A percentile compares a stretch with the other conserved stretches of the same genome.
phyloP scores from a whole-genome alignment of 2,888 invertebrate genomes.

The Oscheius sp. region DNA sequence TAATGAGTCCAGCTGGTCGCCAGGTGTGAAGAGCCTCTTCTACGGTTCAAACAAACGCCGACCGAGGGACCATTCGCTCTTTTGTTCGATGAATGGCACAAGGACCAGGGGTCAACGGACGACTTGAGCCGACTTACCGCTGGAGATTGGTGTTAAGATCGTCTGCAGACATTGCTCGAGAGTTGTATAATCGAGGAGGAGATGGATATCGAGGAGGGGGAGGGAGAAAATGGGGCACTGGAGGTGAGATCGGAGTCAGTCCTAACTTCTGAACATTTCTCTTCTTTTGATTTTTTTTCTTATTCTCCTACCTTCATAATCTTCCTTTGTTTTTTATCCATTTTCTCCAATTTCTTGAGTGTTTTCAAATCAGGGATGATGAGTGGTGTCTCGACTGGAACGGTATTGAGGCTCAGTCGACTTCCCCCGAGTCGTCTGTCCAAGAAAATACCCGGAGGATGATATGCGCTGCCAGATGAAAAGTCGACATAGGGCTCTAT shows the following conservation, averaged over 20 bases:
- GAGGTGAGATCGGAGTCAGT: constrained; percentile 33
- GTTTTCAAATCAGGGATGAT: constrained; percentile 47
- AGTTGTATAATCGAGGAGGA: constrained; percentile 26
- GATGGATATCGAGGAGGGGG: constrained; percentile 21
- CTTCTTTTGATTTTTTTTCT: background rate
- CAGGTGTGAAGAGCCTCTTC: constrained; percentile 21
- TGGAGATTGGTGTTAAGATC: constrained; percentile 29
- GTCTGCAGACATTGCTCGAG: constrained; percentile 44
- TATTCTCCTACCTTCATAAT: constrained; percentile 36
- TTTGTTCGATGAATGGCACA: background rate
- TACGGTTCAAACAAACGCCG: constrained; percentile 8
- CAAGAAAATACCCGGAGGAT: constrained; percentile 1
- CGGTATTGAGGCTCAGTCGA: constrained; percentile 43
- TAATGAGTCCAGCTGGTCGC: constrained; percentile 15
- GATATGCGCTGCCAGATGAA: background rate
- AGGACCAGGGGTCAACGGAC: no score
- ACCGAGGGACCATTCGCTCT: background rate
- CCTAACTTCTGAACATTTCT: constrained; percentile 6
- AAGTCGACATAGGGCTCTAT: constrained; percentile 21
- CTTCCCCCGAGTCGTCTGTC: constrained; percentile 32
- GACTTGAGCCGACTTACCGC: no score
- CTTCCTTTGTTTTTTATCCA: constrained; percentile 54
- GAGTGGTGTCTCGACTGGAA: constrained; percentile 37
- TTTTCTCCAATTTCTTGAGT: constrained; percentile 52
- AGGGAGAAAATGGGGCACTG: constrained; percentile 28